Evolutionary conservation across 2,113 vertebrate genomes (phyloP).

Genomic region (Thunnus maccoyii): DNA sequence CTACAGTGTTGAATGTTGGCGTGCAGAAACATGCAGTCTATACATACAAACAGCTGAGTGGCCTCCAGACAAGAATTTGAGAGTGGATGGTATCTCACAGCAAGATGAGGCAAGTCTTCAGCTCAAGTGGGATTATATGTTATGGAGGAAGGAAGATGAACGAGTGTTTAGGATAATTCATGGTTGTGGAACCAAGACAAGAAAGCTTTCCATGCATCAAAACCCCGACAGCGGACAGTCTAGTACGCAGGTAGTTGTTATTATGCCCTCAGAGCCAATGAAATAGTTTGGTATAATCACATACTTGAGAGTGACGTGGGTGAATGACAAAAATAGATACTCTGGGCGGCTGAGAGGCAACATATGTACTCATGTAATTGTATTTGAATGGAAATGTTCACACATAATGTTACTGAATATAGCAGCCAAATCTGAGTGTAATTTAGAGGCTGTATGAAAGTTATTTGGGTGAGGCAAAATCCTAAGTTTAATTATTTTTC

Average conservation of each 20-base stretch:
- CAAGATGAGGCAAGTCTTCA: slow-evolving; percentile 59
- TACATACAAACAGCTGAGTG: fast-evolving
- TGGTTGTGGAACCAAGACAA: slow-evolving; percentile 7
- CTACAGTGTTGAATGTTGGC: not conserved
- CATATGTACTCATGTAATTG: not conserved
- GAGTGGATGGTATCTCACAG: slow-evolving; percentile 9
- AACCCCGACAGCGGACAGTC: not conserved
- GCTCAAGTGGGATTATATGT: slow-evolving; percentile 36
- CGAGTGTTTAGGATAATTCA: slow-evolving; percentile 39
- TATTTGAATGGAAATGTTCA: no score
- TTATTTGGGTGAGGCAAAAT: no score
- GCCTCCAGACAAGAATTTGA: slow-evolving; percentile 23
- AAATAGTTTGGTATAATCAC: not conserved
- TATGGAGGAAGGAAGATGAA: slow-evolving; percentile 29
- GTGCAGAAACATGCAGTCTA: slow-evolving; percentile 18
- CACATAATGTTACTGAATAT: not conserved
- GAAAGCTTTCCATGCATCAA: not conserved
- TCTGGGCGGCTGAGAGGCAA: not conserved
- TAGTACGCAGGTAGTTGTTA: slow-evolving; percentile 20
- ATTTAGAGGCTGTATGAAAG: not conserved
- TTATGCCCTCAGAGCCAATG: not conserved
- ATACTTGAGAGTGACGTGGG: not conserved
- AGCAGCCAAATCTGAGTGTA: not conserved
- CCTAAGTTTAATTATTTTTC: no score
- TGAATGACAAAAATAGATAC: slow-evolving; percentile 8